Evolutionary conservation across 2,113 vertebrate species (phyloP), one percentile per base, ranked within the genome.

Genomic region (Cariama cristata): DNA sequence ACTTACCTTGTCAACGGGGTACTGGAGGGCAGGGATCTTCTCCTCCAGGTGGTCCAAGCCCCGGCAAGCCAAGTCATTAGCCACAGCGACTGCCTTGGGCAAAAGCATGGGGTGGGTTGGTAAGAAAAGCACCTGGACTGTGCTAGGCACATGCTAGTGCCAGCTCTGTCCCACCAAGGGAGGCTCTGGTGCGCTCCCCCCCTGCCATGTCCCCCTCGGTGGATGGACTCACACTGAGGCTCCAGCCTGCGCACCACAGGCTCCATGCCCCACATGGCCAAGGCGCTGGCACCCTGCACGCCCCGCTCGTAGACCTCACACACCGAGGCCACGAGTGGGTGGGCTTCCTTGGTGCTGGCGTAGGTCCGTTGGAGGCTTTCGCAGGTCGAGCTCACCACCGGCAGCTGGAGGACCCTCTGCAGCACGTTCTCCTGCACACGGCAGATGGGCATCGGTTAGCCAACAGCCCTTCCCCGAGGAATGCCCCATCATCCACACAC

Each of bases 11-110:
- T 98, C 98, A 0, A 98, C 98, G 0, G 98, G 98, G 81, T 98
- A 98, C 63, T 98, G 98, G 22, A 99, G 98, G 8, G 98, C 98
- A 8, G 98, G 98, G 88, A 99, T 98, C 96, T 97, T 99, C 81
- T 98, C 97, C 86, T 99, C 98, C 40, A 99, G 93, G 63, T 96
- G 98, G 86, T 99, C 98, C 94, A 99, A 93, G 79, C 98, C 98
- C 42, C 97, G 96, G 90, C 99, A 99, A 35, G 98, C 98, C 96
- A 99, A 69, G 42, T 88, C 84, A 14, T 99, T 99, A 69, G 98
- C 98, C 69, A 97, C 97, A 82, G 91, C 74, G 19, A 99, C 98
- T 99, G 90, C 79, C 95, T 87, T 28, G 69, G 66, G 35, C 67
- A 66, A 93, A 91, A 84, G 52, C 59, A 67, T 0, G 12, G 16